Base-by-base conservation (phyloP, 2,888 invertebrate species). In the Eupithecia pulchellata region DNA sequence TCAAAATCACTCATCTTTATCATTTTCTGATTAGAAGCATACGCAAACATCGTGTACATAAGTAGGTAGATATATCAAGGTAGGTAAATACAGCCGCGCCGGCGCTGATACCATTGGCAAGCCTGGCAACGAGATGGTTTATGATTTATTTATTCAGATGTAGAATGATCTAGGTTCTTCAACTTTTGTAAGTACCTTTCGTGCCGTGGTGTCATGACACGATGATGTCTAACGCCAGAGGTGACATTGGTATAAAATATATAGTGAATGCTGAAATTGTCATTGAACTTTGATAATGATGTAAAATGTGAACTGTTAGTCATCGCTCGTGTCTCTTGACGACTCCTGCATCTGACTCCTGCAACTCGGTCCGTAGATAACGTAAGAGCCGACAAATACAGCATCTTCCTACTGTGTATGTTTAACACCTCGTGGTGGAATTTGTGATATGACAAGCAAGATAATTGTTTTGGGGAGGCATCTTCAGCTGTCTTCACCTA, bases 41-140 rank as follows among this genome's bases (percentile, higher is more conserved):
- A 60, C n/a, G 58, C n/a, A 30, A 14, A 60, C 58, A 60, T 32
- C 58, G 58, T 60, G 58, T 30, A 8, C 58, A 30, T 27, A 17
- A 30, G 11, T 60, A 60, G 1, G n/a, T 60, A 11, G 30, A 9
- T 60, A n/a, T 60, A 60, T 60, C n/a, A 60, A 60, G 58, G 58
- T 60, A 60, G 11, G 32, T 32, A 60, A 60, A 60, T n/a, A 60
- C 29, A 11, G 58, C 58, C 58, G 58, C 58, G 32, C 58, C 30
- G 9, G 58, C 14, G 5, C n/a, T 60, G 58, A 60, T 32, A 60
- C 30, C 8, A 58, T 8, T 17, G 58, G 30, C n/a, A 32, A 30
- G 30, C 58, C 27, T 4, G 9, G 11, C 30, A n/a, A 30, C n/a
- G 17, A 29, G 57, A 32, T n/a, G 14, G n/a, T 58, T 39, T 39